phyloP scores from a whole-genome alignment of 2,113 vertebrate species.

The Isichthys henryi region DNA sequence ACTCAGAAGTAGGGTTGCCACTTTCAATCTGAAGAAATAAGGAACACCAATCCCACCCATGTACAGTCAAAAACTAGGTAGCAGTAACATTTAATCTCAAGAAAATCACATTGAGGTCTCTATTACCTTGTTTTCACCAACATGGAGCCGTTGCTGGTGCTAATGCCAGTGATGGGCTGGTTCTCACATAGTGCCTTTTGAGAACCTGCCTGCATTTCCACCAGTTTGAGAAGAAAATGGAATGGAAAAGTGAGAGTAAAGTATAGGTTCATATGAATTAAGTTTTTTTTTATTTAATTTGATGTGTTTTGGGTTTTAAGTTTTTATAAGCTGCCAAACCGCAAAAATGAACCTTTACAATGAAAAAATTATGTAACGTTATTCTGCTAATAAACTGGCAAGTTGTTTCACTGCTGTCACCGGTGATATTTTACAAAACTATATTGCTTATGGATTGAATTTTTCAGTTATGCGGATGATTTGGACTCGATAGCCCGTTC shows the following conservation, averaged over 20 bases:
- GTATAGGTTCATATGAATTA: no score
- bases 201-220: background rate
- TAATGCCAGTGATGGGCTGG: background rate
- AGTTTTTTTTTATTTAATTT: no score
- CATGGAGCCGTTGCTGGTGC: background rate
- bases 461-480: background rate
- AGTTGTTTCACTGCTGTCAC: no score
- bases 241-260: no score
- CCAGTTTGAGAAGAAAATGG: no score
- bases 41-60: background rate
- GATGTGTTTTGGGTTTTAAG: no score
- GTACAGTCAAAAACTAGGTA: background rate
- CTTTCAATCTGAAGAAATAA: background rate
- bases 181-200: background rate
- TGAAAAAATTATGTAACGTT: no score
- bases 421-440: no score
- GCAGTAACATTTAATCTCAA: background rate
- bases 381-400: background rate
- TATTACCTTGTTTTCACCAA: background rate
- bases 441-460: no score
- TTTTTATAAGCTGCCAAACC: no score
- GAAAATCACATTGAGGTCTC: background rate
- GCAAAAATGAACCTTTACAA: no score
- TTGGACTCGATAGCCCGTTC: background rate
- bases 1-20: no score